Conservation (phyloP, 2,113 vertebrate species). For the Oreocharis arfaki region DNA sequence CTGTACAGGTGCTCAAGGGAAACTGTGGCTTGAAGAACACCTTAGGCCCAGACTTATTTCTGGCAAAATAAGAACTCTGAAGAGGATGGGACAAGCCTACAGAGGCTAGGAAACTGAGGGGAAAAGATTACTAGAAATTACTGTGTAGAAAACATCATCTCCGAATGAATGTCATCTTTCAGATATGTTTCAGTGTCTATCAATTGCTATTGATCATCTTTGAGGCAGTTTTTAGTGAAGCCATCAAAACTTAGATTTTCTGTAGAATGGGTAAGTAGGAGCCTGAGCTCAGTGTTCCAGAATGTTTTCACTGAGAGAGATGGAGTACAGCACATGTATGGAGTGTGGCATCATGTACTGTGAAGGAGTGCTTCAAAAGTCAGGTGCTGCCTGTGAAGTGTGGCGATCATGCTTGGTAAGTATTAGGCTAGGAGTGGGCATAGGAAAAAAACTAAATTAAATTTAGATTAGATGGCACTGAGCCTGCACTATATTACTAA, state of each 20-base stretch:
- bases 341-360: background rate
- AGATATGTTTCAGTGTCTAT: background rate
- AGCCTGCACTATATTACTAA: background rate
- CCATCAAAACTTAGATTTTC: background rate
- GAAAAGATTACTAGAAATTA: background rate
- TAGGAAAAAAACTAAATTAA: background rate
- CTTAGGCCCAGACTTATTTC: background rate
- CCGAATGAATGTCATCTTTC: background rate
- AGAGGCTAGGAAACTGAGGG: background rate
- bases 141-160: background rate
- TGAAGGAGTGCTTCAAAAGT: background rate
- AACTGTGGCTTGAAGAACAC: background rate
- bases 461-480: background rate
- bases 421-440: background rate
- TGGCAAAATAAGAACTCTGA: background rate
- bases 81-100: background rate
- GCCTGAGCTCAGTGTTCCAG: background rate
- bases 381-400: background rate
- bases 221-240: background rate
- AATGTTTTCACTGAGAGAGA: background rate
- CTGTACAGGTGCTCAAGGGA: background rate
- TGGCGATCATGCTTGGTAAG: background rate
- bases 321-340: fast-evolving
- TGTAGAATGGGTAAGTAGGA: background rate
- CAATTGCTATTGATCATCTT: background rate